These are phyloP conservation scores for Ammodramus savannarum DNA, from an alignment of 2,113 vertebrate species.

Conservation along the genomic window DNA sequence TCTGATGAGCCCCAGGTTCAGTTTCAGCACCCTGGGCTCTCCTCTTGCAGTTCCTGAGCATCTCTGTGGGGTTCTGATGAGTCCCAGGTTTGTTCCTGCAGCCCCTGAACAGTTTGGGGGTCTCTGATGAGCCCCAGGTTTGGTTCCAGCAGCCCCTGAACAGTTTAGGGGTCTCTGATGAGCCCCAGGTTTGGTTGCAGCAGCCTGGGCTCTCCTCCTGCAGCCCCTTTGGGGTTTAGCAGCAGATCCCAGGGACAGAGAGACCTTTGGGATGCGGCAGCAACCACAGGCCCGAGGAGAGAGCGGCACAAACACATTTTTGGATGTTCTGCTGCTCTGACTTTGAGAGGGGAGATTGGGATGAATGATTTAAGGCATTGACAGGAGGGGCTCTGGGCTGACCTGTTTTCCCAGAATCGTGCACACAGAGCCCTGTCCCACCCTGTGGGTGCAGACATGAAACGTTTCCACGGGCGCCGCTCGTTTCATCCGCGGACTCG, in stretches of 20 bases:
- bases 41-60: not conserved
- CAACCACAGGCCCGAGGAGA: not conserved
- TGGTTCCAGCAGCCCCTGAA: not conserved
- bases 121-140: no score
- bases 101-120: no score
- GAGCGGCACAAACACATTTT: not conserved
- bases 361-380: not conserved
- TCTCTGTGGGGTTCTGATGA: not conserved
- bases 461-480: rapidly evolving
- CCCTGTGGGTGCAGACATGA: not conserved
- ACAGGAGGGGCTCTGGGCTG: not conserved
- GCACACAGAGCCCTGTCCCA: rapidly evolving
- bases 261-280: not conserved
- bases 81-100: not conserved
- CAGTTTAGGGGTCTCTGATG: no score
- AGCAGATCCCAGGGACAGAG: not conserved
- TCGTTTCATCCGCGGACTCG: not conserved
- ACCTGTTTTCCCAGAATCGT: not conserved
- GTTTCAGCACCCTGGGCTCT: not conserved
- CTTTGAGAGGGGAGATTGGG: not conserved
- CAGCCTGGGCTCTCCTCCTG: not conserved
- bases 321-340: not conserved
- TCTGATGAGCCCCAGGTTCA: no score
- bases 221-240: not conserved
- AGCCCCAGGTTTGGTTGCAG: no score